Evolutionary conservation across 2,797 vertebrate species (phyloP).

Genomic region (Myripristis jacobus): DNA sequence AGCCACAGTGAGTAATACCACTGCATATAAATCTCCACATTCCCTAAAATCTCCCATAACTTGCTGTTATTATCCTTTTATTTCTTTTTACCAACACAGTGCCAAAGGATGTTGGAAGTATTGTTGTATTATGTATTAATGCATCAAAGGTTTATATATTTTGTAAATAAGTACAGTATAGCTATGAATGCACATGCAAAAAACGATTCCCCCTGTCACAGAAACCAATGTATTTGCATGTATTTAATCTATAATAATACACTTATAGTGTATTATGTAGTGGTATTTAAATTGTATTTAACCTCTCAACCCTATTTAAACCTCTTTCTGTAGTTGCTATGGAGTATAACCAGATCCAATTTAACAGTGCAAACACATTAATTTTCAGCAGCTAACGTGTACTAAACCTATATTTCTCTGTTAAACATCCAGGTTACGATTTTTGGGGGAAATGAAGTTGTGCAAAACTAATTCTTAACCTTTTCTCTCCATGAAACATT

Average conservation of each 20-base stretch:
- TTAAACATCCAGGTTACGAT: too few relatives aligned
- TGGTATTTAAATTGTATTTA: too few relatives aligned
- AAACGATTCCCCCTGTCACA: too few relatives aligned
- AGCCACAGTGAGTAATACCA: background rate
- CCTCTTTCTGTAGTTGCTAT: too few relatives aligned
- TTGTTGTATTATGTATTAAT: too few relatives aligned
- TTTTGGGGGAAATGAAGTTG: background rate
- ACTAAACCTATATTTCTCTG: background rate
- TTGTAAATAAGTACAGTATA: background rate
- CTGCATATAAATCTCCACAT: background rate
- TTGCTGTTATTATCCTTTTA: background rate
- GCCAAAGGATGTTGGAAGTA: conserved; percentile 2
- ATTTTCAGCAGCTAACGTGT: background rate
- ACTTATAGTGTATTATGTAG: conserved; percentile 5
- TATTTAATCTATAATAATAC: too few relatives aligned
- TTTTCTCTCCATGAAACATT: background rate
- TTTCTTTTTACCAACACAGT: background rate
- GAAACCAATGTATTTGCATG: too few relatives aligned
- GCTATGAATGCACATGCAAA: background rate
- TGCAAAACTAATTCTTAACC: background rate
- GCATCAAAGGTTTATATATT: background rate
- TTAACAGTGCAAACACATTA: background rate
- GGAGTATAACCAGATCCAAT: too few relatives aligned
- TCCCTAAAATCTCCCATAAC: background rate
- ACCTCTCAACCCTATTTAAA: too few relatives aligned